A percentile compares a stretch with the other conserved stretches of the same genome.
Evolutionary conservation across 2,888 invertebrate genomes (phyloP).

Genomic region (Tenthredo livida): DNA sequence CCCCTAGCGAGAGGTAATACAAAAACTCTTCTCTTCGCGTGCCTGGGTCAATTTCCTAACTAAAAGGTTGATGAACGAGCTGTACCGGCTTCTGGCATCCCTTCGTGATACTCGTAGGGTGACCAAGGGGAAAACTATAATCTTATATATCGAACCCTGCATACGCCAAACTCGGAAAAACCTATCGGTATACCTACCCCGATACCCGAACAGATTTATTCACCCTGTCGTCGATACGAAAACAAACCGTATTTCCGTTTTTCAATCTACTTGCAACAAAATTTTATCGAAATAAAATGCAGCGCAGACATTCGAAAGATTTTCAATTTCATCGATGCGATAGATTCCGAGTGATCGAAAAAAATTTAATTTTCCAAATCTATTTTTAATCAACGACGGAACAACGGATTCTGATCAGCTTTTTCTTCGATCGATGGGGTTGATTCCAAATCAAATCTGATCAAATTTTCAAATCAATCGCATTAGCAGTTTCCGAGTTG

Average conservation of each 20-base stretch:
- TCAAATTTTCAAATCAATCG: background rate
- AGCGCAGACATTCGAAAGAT: background rate
- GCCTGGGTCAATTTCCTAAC: slow-evolving; percentile 23
- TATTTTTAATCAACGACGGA: too few relatives aligned
- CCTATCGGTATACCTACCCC: background rate
- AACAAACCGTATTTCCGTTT: background rate
- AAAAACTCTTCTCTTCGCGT: background rate
- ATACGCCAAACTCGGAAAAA: slow-evolving; percentile 18
- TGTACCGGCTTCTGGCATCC: slow-evolving; percentile 17
- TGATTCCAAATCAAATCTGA: background rate
- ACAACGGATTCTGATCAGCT: background rate
- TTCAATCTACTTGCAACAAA: background rate
- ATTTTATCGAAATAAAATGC: background rate
- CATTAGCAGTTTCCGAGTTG: too few relatives aligned
- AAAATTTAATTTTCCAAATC: too few relatives aligned
- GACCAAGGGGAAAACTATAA: slow-evolving; percentile 32
- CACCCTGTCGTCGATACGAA: background rate
- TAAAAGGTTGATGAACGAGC: slow-evolving; percentile 34
- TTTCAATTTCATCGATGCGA: too few relatives aligned
- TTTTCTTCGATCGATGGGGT: background rate
- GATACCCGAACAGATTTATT: background rate
- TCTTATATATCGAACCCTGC: slow-evolving; percentile 34
- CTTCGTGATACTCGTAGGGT: background rate
- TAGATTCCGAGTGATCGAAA: too few relatives aligned
- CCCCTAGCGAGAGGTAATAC: background rate